phyloP scores from a whole-genome alignment of 1,140 invertebrate species.

The Cydia pomonella region DNA sequence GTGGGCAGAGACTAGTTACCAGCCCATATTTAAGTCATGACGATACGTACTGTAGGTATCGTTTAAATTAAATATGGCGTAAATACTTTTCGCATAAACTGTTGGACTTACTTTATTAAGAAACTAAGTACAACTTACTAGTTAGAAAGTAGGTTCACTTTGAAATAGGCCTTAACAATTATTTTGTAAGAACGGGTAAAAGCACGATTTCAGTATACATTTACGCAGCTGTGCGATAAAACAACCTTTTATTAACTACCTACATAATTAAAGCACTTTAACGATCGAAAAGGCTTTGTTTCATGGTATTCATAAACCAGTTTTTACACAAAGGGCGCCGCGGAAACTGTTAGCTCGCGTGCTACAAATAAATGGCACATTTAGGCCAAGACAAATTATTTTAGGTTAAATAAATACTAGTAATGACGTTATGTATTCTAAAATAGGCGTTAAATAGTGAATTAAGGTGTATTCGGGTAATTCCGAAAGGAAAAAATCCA shows the following conservation, averaged over 20 bases:
- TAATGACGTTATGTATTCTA: background rate
- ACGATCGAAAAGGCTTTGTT: slow-evolving; percentile 16
- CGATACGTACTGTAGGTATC: no score
- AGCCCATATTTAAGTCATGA: no score
- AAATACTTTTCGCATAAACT: no score
- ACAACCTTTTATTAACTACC: slow-evolving; percentile 7
- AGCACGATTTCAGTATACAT: background rate
- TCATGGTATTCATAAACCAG: background rate
- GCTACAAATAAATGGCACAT: slow-evolving; percentile 1
- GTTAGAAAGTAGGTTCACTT: no score
- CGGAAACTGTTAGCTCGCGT: background rate
- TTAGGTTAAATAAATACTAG: background rate
- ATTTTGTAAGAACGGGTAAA: background rate
- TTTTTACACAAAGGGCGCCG: slow-evolving; percentile 4
- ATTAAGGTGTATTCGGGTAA: no score
- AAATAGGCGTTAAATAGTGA: no score
- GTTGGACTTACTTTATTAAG: no score
- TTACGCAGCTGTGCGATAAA: background rate
- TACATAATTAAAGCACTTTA: slow-evolving; percentile 2
- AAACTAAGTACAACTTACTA: no score
- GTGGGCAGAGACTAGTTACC: no score
- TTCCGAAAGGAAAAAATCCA: background rate
- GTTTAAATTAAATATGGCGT: no score
- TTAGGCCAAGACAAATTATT: background rate
- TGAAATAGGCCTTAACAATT: no score